Base-by-base conservation (phyloP, 1,140 invertebrate species). In the Harpegnathos saltator region DNA sequence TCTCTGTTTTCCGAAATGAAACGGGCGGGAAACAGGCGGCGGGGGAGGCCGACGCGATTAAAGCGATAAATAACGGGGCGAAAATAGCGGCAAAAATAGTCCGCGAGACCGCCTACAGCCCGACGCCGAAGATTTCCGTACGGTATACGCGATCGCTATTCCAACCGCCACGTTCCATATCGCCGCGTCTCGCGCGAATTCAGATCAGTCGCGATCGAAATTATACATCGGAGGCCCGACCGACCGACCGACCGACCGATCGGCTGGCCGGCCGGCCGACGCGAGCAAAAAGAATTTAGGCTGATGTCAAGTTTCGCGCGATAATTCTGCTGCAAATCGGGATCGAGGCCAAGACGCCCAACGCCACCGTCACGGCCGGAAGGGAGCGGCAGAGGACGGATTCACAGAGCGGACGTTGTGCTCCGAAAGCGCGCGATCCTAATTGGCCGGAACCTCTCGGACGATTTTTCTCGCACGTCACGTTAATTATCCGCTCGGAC, bases 321-420 rank as follows among this genome's bases (percentile, higher is more conserved):
- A 83, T 86, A 86, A 86, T 86, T 86, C 69, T 68, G 44, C 54
- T 44, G 24, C 24, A 83, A 88, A 89, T 80, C 22, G 75, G 54
- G 84, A 89, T 84, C 87, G 87, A 84, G 87, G 87, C 68, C 83
- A 85, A 84, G 44, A 63, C 5, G 12, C 29, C 29, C 29, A 1
- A 33, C 69, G n/a, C 17, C n/a, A 11, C 44, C 14, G 0, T 1
- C 11, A 24, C 29, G 29, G 29, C 1, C 62, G 52, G 11, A 62
- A 19, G 38, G 50, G 33, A 54, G 73, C 73, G 52, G 62, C 66
- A 38, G 61, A 82, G 74, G 26, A 54, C 52, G 69, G 26, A 22
- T 9, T 17, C 12, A 33, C 29, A 73, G 19, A n/a, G 63, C 14
- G n/a, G 0, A 63, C 5, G 1, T 9, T 4, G 38, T 44, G 38